Evolutionary conservation across 2,888 invertebrate genomes (phyloP).

Genomic region (Orchesella flavescens): DNA sequence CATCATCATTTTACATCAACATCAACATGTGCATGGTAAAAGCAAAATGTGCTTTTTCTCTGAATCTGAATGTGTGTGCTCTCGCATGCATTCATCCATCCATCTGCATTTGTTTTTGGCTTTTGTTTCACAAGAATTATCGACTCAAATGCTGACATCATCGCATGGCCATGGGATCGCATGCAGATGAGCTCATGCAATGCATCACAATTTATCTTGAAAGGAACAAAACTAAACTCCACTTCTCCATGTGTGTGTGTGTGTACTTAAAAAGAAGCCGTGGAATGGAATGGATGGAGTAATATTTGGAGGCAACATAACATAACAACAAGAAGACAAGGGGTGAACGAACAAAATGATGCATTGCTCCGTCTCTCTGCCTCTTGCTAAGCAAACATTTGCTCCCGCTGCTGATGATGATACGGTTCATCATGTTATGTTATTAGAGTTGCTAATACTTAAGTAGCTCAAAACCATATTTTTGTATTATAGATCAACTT

Average conservation of each 20-base stretch:
- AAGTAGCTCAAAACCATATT: constrained; percentile 9
- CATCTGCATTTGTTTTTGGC: constrained; percentile 30
- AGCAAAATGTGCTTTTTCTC: constrained; percentile 9
- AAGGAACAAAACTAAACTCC: not conserved
- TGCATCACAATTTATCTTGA: constrained; percentile 30
- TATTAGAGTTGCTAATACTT: not conserved
- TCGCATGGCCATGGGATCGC: constrained; percentile 42
- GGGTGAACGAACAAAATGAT: constrained; percentile 33
- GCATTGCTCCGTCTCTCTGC: constrained; percentile 12
- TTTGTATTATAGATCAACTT: constrained; percentile 7
- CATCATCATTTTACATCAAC: constrained; percentile 29
- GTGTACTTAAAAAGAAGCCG: not conserved
- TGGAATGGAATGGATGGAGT: no score
- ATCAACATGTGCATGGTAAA: not conserved
- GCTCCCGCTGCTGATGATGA: constrained; percentile 5
- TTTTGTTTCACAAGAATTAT: constrained; percentile 42
- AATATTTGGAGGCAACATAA: no score
- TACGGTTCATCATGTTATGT: constrained; percentile 7
- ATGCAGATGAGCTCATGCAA: constrained; percentile 49
- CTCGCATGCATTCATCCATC: constrained; percentile 23
- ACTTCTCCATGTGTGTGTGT: constrained; percentile 1
- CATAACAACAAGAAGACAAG: no score
- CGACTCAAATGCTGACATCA: constrained; percentile 48
- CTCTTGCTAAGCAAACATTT: constrained; percentile 41
- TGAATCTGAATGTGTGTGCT: constrained; percentile 7